These are phyloP conservation scores for Grantiella picta DNA, from an alignment of 2,113 vertebrate species.

Conservation along the genomic window DNA sequence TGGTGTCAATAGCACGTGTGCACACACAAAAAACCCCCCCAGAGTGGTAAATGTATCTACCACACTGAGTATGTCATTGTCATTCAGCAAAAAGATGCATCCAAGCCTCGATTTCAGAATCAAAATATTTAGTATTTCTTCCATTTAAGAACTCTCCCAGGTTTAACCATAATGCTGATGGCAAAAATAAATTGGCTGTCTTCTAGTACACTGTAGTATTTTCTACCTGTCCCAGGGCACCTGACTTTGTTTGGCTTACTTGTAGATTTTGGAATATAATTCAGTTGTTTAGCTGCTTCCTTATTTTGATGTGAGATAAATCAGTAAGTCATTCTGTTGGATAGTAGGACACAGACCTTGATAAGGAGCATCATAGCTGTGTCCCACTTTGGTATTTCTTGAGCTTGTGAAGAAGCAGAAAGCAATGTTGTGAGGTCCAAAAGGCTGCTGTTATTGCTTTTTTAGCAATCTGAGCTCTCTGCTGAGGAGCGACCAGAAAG, in stretches of 20 bases:
- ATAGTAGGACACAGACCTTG: background rate
- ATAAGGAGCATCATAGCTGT: background rate
- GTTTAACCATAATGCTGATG: background rate
- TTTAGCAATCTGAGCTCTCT: slow-evolving; percentile 83
- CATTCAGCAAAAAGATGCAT: background rate
- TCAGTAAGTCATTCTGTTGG: background rate
- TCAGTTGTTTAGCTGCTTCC: background rate
- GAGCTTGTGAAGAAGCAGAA: background rate
- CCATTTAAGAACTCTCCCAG: background rate
- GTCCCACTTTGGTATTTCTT: background rate
- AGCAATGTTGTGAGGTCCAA: background rate
- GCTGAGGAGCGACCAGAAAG: slow-evolving; percentile 85
- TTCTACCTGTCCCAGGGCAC: background rate
- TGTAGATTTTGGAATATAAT: background rate
- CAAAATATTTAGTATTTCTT: background rate
- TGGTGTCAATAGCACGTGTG: background rate
- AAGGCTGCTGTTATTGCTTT: background rate
- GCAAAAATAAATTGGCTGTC: background rate
- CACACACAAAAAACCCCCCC: background rate
- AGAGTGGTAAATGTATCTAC: background rate
- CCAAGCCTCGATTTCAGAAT: background rate
- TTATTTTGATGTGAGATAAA: background rate
- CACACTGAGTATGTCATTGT: background rate
- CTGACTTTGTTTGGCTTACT: background rate
- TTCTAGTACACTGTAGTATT: background rate